Percentiles rank a stretch among this genome's conserved stretches.
Evolutionary conservation across 2,888 invertebrate genomes (phyloP).

Genomic region (Tortrix viridana): DNA sequence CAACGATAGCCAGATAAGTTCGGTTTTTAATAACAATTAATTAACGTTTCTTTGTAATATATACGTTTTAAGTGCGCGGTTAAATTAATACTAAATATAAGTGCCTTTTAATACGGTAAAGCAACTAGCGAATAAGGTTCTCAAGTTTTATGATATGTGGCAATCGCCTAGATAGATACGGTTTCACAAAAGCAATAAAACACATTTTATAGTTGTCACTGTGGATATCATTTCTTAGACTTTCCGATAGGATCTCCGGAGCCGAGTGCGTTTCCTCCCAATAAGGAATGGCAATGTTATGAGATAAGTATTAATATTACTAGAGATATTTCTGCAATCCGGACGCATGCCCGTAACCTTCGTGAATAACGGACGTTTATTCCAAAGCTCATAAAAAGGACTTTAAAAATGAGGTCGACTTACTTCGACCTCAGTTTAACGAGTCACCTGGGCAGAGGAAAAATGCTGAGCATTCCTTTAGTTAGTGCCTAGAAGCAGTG

Average conservation of each 20-base stretch:
- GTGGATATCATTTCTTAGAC: slow-evolving; percentile 55
- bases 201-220: slow-evolving; percentile 60
- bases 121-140: slow-evolving; percentile 28
- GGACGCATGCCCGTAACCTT: slow-evolving; percentile 36
- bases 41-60: slow-evolving; percentile 17
- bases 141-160: slow-evolving; percentile 29
- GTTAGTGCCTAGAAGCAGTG: neutral
- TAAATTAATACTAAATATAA: slow-evolving; percentile 27
- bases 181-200: slow-evolving; percentile 57
- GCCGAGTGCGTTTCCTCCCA: slow-evolving; percentile 15
- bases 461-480: slow-evolving; percentile 2
- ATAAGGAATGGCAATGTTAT: slow-evolving; percentile 40
- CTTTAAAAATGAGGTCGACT: slow-evolving; percentile 31
- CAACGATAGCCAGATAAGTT: slow-evolving; percentile 3
- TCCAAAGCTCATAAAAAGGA: slow-evolving; percentile 21
- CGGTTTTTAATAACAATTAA: slow-evolving; percentile 20
- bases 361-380: slow-evolving; percentile 21
- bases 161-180: slow-evolving; percentile 41
- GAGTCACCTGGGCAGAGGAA: neutral
- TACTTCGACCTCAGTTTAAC: slow-evolving; percentile 7
- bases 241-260: slow-evolving; percentile 49
- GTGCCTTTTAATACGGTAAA: slow-evolving; percentile 20
- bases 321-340: slow-evolving; percentile 32
- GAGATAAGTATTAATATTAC: slow-evolving; percentile 28
- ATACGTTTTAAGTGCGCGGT: slow-evolving; percentile 20